Conservation (phyloP, 1,140 invertebrate species). For the Dufourea novaeangliae region DNA sequence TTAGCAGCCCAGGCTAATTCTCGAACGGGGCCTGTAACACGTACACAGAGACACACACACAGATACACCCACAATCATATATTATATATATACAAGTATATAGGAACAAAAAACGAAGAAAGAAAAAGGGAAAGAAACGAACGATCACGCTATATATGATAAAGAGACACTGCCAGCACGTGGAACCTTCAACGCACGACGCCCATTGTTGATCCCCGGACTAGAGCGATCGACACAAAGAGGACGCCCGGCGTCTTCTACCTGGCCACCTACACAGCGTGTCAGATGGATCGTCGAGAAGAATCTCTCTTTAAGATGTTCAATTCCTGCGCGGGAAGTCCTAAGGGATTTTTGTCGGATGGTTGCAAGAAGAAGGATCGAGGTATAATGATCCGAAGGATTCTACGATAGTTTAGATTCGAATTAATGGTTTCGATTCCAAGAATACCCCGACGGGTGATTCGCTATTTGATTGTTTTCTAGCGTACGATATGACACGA, state of each 20-base stretch:
- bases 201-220: neutral
- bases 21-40: neutral
- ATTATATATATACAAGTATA: conserved; percentile 32
- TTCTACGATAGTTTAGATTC: neutral
- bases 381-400: too few relatives aligned
- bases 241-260: conserved; percentile 15
- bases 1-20: conserved; percentile 80
- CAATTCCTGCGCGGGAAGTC: too few relatives aligned
- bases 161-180: conserved; percentile 65
- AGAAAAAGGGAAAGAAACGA: conserved; percentile 4
- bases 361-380: neutral
- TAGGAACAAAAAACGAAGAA: neutral
- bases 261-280: conserved; percentile 23
- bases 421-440: neutral
- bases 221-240: neutral
- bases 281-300: neutral
- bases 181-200: conserved; percentile 54
- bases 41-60: neutral
- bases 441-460: neutral
- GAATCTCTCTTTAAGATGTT: too few relatives aligned
- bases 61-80: conserved; percentile 22
- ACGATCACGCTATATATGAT: conserved; percentile 56
- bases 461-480: neutral
- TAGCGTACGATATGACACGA: neutral
- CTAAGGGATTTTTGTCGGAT: too few relatives aligned